phyloP scores from a whole-genome alignment of 1,140 invertebrate species.

The Drosophila fuyamai region DNA sequence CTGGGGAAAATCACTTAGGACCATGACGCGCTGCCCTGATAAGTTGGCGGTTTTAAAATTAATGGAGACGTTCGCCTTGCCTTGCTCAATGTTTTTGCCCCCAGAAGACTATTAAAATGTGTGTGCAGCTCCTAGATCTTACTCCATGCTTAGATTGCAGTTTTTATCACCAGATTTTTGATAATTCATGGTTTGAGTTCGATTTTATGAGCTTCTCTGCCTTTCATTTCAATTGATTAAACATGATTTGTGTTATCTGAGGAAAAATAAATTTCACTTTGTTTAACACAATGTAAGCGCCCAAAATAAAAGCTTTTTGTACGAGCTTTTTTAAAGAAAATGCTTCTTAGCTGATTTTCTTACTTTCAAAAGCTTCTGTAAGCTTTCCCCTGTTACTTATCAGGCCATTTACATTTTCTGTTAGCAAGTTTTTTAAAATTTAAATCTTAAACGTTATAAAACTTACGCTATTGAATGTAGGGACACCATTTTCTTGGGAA shows the following conservation, averaged over 20 bases:
- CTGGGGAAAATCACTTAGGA: constrained; percentile 73
- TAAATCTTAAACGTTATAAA: constrained; percentile 31
- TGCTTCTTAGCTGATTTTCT: constrained; percentile 13
- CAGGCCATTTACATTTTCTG: constrained; percentile 19
- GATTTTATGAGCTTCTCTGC: not conserved
- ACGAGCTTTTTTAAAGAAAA: not conserved
- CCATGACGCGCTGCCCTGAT: constrained; percentile 68
- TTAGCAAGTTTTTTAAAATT: constrained; percentile 7
- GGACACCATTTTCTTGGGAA: constrained; percentile 21
- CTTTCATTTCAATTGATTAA: constrained; percentile 36
- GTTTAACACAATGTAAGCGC: not conserved
- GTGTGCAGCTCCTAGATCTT: constrained; percentile 9
- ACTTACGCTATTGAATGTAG: constrained; percentile 54
- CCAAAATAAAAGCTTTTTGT: not conserved
- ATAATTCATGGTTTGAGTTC: constrained; percentile 7
- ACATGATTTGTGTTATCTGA: constrained; percentile 41
- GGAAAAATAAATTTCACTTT: constrained; percentile 1
- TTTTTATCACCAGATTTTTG: constrained; percentile 15
- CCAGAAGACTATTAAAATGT: constrained; percentile 24
- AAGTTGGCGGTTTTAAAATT: constrained; percentile 77
- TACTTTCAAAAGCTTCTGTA: constrained; percentile 27
- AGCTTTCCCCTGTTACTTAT: constrained; percentile 28
- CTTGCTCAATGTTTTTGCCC: constrained; percentile 17
- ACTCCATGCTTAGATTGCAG: constrained; percentile 56
- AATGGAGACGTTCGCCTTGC: constrained; percentile 67